A percentile compares a stretch with the other conserved stretches of the same genome.
Evolutionary conservation across 2,797 vertebrate genomes (phyloP).

Genomic region (Parotocinclus haroldoi): DNA sequence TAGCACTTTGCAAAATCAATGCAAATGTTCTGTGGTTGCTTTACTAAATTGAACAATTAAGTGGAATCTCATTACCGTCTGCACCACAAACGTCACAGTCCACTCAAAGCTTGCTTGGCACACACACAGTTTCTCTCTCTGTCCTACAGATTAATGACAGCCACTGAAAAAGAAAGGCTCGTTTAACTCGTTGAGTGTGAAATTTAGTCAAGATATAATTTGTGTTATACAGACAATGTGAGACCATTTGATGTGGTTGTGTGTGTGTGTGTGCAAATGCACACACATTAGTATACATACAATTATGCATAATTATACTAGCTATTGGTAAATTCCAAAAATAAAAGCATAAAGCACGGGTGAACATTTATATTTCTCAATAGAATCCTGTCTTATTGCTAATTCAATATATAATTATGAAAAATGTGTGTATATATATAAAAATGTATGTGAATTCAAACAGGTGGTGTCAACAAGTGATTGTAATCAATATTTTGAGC

Average conservation of each 20-base stretch:
- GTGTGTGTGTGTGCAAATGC: background rate
- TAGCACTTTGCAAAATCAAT: conserved; percentile 24
- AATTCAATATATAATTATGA: too few relatives aligned
- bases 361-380: too few relatives aligned
- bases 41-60: conserved; percentile 36
- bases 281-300: too few relatives aligned
- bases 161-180: conserved; percentile 28
- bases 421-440: too few relatives aligned
- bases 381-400: too few relatives aligned
- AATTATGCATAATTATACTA: too few relatives aligned
- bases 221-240: conserved; percentile 22
- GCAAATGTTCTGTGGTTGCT: conserved; percentile 18
- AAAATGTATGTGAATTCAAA: too few relatives aligned
- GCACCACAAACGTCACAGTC: conserved; percentile 30
- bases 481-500: too few relatives aligned
- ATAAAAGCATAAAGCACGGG: too few relatives aligned
- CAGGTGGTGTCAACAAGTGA: too few relatives aligned
- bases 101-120: conserved; percentile 19
- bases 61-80: conserved; percentile 32
- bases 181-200: conserved; percentile 20
- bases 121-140: background rate
- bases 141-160: conserved; percentile 36
- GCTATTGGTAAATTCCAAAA: too few relatives aligned
- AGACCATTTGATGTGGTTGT: conserved; percentile 19
- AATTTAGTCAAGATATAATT: conserved; percentile 23